phyloP scores from a whole-genome alignment of 2,113 vertebrate species.

The Thymallus thymallus region DNA sequence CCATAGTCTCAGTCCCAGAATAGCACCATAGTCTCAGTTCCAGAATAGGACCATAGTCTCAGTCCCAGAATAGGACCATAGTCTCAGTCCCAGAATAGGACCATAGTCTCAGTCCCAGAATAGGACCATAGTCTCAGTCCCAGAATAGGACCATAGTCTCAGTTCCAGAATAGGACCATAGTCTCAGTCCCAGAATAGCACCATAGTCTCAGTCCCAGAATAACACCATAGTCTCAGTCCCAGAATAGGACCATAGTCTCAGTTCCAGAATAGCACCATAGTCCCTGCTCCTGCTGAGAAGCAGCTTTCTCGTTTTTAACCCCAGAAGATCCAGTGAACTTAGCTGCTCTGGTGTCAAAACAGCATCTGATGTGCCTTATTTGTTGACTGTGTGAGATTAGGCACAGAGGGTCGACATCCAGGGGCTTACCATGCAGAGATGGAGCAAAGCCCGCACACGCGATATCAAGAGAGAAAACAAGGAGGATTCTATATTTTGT shows the following conservation, averaged over 20 bases:
- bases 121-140: too few species aligned
- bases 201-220: constrained; percentile 1
- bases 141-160: too few species aligned
- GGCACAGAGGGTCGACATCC: constrained; percentile 69
- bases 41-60: too few species aligned
- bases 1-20: too few species aligned
- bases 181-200: too few species aligned
- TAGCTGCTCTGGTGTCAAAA: constrained; percentile 69
- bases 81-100: too few species aligned
- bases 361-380: constrained; percentile 79
- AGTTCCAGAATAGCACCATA: not conserved
- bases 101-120: too few species aligned
- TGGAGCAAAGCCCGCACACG: constrained; percentile 36
- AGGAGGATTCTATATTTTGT: constrained; percentile 49
- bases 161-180: not conserved
- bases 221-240: too few species aligned
- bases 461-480: constrained; percentile 46
- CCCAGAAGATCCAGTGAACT: constrained; percentile 74
- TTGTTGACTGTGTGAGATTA: constrained; percentile 79
- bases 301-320: constrained; percentile 56
- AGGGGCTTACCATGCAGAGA: constrained; percentile 60
- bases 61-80: too few species aligned
- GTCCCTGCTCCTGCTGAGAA: constrained; percentile 21
- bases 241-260: not conserved
- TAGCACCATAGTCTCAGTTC: too few species aligned